phyloP scores from a whole-genome alignment of 2,797 vertebrate genomes.

The Gymnopithys bicolor region DNA sequence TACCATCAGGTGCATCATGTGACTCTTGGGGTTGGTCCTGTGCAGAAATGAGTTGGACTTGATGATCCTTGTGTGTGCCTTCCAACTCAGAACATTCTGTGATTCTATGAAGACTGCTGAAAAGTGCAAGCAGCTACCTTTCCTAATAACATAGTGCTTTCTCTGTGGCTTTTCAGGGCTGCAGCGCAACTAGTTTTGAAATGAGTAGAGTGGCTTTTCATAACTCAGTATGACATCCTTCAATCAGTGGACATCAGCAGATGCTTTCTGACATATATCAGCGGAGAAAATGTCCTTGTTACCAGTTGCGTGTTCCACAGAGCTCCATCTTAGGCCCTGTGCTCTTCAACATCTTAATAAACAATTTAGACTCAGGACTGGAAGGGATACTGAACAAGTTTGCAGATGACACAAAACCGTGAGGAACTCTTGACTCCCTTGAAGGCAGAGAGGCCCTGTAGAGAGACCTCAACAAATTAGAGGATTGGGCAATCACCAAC shows the following conservation, averaged over 20 bases:
- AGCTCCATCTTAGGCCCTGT: neutral
- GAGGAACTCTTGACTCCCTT: too few relatives aligned
- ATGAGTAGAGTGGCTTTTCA: neutral
- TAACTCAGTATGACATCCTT: neutral
- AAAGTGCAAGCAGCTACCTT: neutral
- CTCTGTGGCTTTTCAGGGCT: neutral
- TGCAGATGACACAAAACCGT: too few relatives aligned
- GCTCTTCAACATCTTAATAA: too few relatives aligned
- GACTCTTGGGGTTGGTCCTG: neutral
- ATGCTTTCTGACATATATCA: neutral
- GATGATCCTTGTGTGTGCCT: neutral
- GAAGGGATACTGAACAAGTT: too few relatives aligned
- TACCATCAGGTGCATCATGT: neutral
- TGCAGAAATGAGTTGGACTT: neutral
- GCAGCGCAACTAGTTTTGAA: neutral
- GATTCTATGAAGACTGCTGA: neutral
- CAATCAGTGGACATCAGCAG: neutral
- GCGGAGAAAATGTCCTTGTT: neutral
- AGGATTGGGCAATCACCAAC: too few relatives aligned
- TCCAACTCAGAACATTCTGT: neutral
- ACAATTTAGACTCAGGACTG: too few relatives aligned
- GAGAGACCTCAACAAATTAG: too few relatives aligned
- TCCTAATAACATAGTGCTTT: neutral
- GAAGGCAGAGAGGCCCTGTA: too few relatives aligned
- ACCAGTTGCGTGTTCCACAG: neutral